A percentile compares a stretch with the other conserved stretches of the same genome.
Conservation (phyloP, 1,140 invertebrate genomes). For the Lordiphosa stackelbergi region DNA sequence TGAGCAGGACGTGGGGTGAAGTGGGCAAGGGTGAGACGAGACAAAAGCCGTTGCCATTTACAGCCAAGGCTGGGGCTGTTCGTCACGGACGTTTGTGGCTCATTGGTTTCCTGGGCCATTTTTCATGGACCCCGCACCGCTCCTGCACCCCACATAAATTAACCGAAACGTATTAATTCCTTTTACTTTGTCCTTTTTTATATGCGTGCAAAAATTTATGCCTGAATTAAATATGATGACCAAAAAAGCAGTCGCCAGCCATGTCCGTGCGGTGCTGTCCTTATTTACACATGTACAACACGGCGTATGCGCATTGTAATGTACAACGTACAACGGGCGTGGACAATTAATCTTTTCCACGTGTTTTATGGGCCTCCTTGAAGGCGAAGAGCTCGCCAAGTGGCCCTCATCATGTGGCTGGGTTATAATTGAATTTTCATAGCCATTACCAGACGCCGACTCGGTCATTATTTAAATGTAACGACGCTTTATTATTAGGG, state of each 20-base stretch:
- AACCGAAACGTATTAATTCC: slow-evolving; percentile 68
- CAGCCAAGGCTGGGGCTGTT: slow-evolving; percentile 14
- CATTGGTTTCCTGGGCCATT: slow-evolving; percentile 64
- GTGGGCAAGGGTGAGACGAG: slow-evolving; percentile 51
- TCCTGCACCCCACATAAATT: slow-evolving; percentile 56
- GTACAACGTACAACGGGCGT: slow-evolving; percentile 48
- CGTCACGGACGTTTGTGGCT: slow-evolving; percentile 71
- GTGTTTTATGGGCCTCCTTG: slow-evolving; percentile 50
- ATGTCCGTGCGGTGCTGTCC: slow-evolving; percentile 15
- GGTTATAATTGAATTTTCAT: slow-evolving; percentile 75
- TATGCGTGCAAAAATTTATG: slow-evolving; percentile 75
- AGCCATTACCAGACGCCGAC: slow-evolving; percentile 62
- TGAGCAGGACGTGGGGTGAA: neutral
- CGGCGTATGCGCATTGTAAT: slow-evolving; percentile 69
- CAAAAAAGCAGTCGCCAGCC: slow-evolving; percentile 66
- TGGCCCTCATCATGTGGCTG: slow-evolving; percentile 62
- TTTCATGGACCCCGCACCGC: slow-evolving; percentile 41
- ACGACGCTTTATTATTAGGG: slow-evolving; percentile 72
- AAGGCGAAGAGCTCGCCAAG: slow-evolving; percentile 12
- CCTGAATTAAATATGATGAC: slow-evolving; percentile 75
- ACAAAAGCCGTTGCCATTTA: slow-evolving; percentile 45
- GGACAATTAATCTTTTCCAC: slow-evolving; percentile 71
- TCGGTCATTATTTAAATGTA: slow-evolving; percentile 73
- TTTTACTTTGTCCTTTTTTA: slow-evolving; percentile 45
- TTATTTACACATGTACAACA: slow-evolving; percentile 73